A percentile compares a stretch with the other conserved stretches of the same genome.
phyloP scores from a whole-genome alignment of 2,888 invertebrate species.

The Meloe dianella region DNA sequence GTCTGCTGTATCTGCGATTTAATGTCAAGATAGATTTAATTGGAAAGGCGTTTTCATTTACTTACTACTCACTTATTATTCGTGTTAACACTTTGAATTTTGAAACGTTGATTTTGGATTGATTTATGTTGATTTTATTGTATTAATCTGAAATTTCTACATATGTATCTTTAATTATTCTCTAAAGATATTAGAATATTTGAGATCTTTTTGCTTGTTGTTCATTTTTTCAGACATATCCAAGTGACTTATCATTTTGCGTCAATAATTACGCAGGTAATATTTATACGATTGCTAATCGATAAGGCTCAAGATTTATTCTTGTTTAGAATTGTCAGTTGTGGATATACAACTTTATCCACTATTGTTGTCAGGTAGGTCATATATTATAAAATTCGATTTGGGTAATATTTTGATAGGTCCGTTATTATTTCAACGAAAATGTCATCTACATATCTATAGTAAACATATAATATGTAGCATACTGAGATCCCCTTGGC shows the following conservation, averaged over 20 bases:
- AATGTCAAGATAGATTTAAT: conserved; percentile 54
- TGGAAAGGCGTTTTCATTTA: conserved; percentile 43
- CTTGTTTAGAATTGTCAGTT: background rate
- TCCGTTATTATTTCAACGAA: background rate
- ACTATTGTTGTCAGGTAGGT: background rate
- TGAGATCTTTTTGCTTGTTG: too few relatives aligned
- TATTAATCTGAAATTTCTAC: too few relatives aligned
- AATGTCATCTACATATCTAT: background rate
- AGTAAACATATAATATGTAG: background rate
- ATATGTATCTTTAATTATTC: too few relatives aligned
- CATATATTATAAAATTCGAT: background rate
- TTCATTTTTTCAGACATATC: too few relatives aligned
- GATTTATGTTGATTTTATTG: background rate
- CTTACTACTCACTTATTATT: background rate
- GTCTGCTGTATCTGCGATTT: conserved; percentile 45
- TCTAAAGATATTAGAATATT: too few relatives aligned
- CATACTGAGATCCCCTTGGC: background rate
- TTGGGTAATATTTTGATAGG: background rate
- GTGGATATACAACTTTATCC: background rate
- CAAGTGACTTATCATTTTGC: too few relatives aligned
- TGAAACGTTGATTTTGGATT: background rate
- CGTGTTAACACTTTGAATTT: conserved; percentile 6
- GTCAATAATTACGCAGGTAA: too few relatives aligned
- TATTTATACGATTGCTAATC: too few relatives aligned
- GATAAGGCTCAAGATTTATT: background rate